Evolutionary conservation across 2,888 invertebrate genomes (phyloP), one percentile per base, ranked within the genome.

Genomic region (Syrista parreyssii): DNA sequence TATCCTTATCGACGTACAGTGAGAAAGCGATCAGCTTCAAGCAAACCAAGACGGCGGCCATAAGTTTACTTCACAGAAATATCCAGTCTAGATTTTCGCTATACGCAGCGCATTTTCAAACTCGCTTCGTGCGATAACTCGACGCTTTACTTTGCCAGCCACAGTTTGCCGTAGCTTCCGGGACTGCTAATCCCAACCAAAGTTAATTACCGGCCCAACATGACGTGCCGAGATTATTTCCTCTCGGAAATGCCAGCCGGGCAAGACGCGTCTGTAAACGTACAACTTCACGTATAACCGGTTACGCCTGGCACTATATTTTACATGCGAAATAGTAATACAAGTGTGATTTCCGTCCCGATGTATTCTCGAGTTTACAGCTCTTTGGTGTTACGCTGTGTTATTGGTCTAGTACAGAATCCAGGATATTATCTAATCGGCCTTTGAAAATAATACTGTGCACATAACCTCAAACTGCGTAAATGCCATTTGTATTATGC

Each of bases 171-270:
- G 55, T 40, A 55, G 55, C 23, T 55, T 55, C 79, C 83, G 82
- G 83, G 82, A 80, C 81, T 81, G 79, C 84, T 81, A 84, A 83
- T 84, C 81, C 80, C 75, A 77, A 68, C 80, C 80, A 78, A 80
- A 83, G 80, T 84, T 84, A 84, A 84, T 84, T 84, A 84, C 79
- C 81, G 78, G 71, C 31, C 55, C 31, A 30, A 31, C 71, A 71
- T 9, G 31, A 71, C 32, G 32, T 71, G 33, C 23, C 31, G 32
- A 33, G 32, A 32, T 32, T 33, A 71, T 71, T 71, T 71, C 32
- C 71, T 4, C 33, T 71, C 32, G 71, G 31, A 55, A 55, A 23
- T 55, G 55, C 55, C 9, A 23, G 55, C 2, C 55, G 55, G 55
- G 55, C 23, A 55, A 23, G 23, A 23, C 23, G 23, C 23, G 23